These are phyloP conservation scores for Pteronotus mesoamericanus DNA, from an alignment of 2,797 vertebrate species.

Conservation along the genomic window DNA sequence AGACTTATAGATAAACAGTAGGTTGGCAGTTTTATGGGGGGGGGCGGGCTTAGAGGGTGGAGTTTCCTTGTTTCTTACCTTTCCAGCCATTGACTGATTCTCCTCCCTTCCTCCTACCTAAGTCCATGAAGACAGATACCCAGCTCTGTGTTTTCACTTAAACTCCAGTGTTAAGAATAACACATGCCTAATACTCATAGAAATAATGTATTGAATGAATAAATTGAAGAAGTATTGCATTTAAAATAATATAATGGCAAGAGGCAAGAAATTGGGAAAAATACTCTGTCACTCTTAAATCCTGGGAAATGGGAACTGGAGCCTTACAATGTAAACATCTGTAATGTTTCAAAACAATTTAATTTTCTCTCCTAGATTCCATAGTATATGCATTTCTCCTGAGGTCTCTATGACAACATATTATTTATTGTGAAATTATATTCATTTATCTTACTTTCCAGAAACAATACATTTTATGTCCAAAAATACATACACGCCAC, in stretches of 20 bases:
- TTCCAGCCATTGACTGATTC: background rate
- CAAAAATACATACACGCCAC: background rate
- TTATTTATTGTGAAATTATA: slow-evolving; percentile 41
- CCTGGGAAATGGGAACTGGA: background rate
- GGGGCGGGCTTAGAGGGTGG: background rate
- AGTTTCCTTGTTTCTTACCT: background rate
- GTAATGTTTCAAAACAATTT: slow-evolving; percentile 9
- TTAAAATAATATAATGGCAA: background rate
- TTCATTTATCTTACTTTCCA: slow-evolving; percentile 54
- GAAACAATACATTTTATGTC: slow-evolving; percentile 33
- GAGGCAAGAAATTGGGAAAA: background rate
- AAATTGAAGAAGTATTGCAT: background rate
- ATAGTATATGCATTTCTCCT: background rate
- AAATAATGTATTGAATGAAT: background rate
- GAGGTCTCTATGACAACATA: background rate
- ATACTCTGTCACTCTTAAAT: background rate
- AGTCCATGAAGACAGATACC: background rate
- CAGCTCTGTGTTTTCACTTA: background rate
- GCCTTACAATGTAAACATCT: background rate
- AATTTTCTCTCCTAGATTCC: slow-evolving; percentile 27
- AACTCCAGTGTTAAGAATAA: background rate
- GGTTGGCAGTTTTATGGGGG: background rate
- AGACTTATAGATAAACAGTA: background rate
- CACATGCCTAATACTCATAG: background rate
- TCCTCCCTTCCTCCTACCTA: background rate